phyloP scores from a whole-genome alignment of 1,140 invertebrate genomes.

The Wiebesia pumilae region DNA sequence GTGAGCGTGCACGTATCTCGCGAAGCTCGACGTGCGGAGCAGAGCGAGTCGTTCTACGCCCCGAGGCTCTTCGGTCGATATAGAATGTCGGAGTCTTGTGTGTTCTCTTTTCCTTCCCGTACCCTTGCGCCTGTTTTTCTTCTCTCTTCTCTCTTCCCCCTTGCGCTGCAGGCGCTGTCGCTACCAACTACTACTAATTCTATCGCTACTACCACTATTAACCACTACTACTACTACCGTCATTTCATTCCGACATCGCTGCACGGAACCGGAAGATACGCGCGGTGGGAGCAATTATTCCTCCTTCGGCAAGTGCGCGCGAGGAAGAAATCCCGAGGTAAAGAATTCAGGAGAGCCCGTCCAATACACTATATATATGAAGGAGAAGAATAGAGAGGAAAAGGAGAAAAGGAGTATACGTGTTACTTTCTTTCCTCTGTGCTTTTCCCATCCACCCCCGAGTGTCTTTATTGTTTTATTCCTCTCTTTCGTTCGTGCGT shows the following conservation, averaged over 20 bases:
- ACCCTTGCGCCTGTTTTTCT: conserved; percentile 27
- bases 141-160: neutral
- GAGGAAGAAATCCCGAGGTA: conserved; percentile 33
- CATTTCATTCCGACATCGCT: conserved; percentile 41
- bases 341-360: conserved; percentile 25
- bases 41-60: neutral
- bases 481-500: conserved; percentile 9
- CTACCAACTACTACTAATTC: conserved; percentile 13
- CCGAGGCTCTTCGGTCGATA: conserved; percentile 45
- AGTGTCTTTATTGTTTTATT: neutral
- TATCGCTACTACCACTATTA: neutral
- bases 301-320: conserved; percentile 37
- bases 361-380: conserved; percentile 31
- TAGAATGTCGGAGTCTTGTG: conserved; percentile 23
- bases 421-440: neutral
- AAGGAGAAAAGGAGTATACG: conserved; percentile 28
- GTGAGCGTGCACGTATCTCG: neutral
- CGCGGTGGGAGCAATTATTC: conserved; percentile 47
- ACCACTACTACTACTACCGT: neutral
- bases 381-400: neutral
- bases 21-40: too few relatives aligned
- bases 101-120: conserved; percentile 41
- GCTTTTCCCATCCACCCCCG: neutral
- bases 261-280: conserved; percentile 43
- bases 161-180: neutral